Percentiles rank a stretch among this genome's conserved stretches.
Evolutionary conservation across 1,140 invertebrate species (phyloP).

Genomic region (Ladona fulva): DNA sequence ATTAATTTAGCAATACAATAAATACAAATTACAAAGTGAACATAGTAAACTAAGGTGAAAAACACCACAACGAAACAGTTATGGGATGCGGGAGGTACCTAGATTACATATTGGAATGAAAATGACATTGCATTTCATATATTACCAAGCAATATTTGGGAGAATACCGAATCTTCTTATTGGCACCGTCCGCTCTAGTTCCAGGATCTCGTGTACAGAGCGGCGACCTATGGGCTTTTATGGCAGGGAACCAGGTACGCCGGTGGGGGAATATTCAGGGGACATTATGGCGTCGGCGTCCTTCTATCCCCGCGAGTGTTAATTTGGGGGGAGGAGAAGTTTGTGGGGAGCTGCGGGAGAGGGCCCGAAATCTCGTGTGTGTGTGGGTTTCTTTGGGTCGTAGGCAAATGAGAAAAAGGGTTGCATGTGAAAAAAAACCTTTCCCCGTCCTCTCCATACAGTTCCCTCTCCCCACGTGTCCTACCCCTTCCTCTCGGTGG

Average conservation of each 20-base stretch:
- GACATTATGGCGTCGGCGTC: not conserved
- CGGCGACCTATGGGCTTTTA: not conserved
- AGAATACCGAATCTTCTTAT: not conserved
- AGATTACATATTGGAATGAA: no score
- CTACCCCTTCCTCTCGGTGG: not conserved
- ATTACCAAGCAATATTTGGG: no score
- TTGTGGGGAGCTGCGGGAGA: not conserved
- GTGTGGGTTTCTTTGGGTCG: not conserved
- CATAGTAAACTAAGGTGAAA: no score
- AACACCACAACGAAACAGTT: no score
- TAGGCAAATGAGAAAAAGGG: conserved; percentile 9
- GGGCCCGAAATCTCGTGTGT: no score
- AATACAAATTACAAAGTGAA: no score
- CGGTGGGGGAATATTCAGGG: not conserved
- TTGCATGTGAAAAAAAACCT: not conserved
- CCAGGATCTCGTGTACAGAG: not conserved
- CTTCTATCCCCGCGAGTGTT: not conserved
- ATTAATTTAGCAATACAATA: no score
- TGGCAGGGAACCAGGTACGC: not conserved
- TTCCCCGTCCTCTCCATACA: not conserved
- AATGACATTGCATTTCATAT: no score
- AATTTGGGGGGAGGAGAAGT: not conserved
- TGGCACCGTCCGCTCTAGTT: not conserved
- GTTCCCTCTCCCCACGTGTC: not conserved
- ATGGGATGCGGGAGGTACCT: no score